A percentile compares a stretch with the other conserved stretches of the same genome.
Conservation (phyloP, 1,140 invertebrate species). For the Platorchestia sp. region DNA sequence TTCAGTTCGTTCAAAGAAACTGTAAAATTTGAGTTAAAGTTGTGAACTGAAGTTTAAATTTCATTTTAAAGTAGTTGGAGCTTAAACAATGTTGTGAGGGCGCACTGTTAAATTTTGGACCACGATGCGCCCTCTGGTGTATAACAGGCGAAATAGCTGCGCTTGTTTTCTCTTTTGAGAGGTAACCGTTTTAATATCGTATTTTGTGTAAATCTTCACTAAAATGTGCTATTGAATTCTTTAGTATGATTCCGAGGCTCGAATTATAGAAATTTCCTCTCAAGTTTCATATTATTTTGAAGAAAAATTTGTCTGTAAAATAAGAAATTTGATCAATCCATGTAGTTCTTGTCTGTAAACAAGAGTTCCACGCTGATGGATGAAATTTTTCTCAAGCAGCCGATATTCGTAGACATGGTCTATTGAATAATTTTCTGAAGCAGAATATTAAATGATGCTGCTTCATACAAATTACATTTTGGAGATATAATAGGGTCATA, state of each 20-base stretch:
- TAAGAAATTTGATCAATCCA: neutral
- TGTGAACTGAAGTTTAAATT: neutral
- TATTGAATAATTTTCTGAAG: neutral
- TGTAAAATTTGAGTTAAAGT: too few species aligned
- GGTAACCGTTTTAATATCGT: conserved; percentile 23
- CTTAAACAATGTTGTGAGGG: neutral
- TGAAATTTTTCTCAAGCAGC: neutral
- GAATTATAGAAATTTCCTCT: neutral
- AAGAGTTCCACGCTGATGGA: neutral
- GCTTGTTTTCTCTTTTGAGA: conserved; percentile 35
- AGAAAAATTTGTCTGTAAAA: neutral
- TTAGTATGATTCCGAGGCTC: neutral
- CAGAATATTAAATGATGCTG: neutral
- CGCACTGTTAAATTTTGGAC: neutral
- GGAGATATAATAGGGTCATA: neutral
- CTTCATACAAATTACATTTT: neutral
- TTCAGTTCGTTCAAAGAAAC: too few species aligned
- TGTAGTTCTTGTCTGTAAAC: neutral
- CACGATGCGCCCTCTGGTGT: neutral
- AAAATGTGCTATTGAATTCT: neutral
- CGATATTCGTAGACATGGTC: neutral
- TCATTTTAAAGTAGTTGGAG: neutral
- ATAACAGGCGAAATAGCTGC: neutral
- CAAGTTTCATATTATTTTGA: neutral
- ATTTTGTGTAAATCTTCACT: neutral